Evolutionary conservation across 2,797 vertebrate genomes (phyloP).

Genomic region (Taeniopygia guttata): DNA sequence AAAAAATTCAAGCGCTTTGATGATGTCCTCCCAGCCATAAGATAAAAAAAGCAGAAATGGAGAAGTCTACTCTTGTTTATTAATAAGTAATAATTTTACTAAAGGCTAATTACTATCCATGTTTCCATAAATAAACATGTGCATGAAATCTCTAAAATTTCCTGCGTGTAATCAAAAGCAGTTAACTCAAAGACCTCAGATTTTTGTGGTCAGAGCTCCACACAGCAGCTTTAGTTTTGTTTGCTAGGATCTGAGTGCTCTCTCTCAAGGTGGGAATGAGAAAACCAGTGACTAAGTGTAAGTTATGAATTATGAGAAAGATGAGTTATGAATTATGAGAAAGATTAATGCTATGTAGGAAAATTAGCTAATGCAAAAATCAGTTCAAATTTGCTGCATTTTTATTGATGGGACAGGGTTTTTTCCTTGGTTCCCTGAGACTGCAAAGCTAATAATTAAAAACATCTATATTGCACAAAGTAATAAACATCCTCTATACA

Average conservation of each 20-base stretch:
- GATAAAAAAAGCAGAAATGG: not conserved
- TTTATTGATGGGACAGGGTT: not conserved
- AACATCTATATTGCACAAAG: slow-evolving; percentile 10
- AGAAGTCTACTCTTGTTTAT: not conserved
- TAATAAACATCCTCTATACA: not conserved
- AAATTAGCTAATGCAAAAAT: not conserved
- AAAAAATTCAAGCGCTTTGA: not conserved
- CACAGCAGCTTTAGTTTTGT: not conserved
- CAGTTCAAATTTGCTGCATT: not conserved
- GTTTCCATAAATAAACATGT: not conserved
- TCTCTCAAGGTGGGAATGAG: not conserved
- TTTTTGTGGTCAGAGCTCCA: not conserved
- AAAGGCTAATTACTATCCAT: not conserved
- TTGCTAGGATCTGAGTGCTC: not conserved
- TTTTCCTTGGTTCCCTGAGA: not conserved
- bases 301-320: not conserved
- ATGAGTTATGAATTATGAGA: not conserved
- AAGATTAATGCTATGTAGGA: not conserved
- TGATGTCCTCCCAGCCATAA: not conserved
- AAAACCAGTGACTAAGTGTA: not conserved
- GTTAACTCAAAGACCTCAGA: not conserved
- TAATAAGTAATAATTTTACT: not conserved
- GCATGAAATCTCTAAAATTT: not conserved
- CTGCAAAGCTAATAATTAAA: slow-evolving; percentile 8
- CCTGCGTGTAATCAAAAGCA: not conserved